Conservation (phyloP, 2,888 invertebrate species). For the Agriopis leucophaearia region DNA sequence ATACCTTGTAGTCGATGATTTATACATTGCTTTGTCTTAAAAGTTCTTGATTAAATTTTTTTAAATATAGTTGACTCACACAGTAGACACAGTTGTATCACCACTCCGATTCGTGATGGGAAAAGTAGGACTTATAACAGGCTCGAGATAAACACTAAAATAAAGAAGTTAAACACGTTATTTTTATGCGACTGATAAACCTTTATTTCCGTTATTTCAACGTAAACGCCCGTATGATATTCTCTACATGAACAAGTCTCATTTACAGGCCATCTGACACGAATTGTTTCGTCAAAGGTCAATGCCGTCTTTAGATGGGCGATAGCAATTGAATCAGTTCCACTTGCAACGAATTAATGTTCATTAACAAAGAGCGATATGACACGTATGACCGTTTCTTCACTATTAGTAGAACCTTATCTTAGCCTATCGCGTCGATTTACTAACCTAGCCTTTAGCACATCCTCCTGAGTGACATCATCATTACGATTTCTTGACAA, state of each 20-base stretch:
- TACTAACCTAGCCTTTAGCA: constrained; percentile 59
- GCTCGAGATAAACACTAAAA: constrained; percentile 17
- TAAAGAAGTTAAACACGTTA: constrained; percentile 27
- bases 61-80: constrained; percentile 9
- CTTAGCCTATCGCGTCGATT: constrained; percentile 54
- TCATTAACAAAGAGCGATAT: constrained; percentile 75
- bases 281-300: constrained; percentile 78
- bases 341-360: constrained; percentile 84
- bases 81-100: constrained; percentile 15
- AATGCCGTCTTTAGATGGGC: constrained; percentile 77
- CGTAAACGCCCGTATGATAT: constrained; percentile 43
- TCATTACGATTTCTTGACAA: constrained; percentile 57
- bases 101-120: not conserved
- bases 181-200: constrained; percentile 24
- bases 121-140: constrained; percentile 24
- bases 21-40: not conserved
- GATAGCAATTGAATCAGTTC: constrained; percentile 85
- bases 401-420: constrained; percentile 53
- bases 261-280: constrained; percentile 58
- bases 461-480: constrained; percentile 72
- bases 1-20: not conserved
- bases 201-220: constrained; percentile 48
- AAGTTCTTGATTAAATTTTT: not conserved
- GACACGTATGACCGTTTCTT: constrained; percentile 62
- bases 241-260: constrained; percentile 51